phyloP scores from a whole-genome alignment of 2,888 invertebrate genomes.

The Criorhina ranunculi region DNA sequence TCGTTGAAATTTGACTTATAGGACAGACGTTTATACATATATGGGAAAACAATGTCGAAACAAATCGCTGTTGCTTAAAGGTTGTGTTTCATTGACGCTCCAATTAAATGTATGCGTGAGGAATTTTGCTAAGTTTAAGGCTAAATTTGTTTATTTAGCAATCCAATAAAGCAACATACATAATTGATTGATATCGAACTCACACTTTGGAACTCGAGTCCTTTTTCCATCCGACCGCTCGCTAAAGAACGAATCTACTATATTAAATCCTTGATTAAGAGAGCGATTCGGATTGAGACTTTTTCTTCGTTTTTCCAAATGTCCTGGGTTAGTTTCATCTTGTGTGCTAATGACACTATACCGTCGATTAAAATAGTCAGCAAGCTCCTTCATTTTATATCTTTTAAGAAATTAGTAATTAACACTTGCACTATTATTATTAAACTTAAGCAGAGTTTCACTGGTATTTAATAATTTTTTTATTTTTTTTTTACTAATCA shows the following conservation, averaged over 20 bases:
- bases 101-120: not conserved
- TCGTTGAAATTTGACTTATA: slow-evolving; percentile 6
- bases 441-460: slow-evolving; percentile 4
- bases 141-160: too few relatives aligned
- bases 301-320: slow-evolving; percentile 79
- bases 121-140: not conserved
- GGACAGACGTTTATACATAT: slow-evolving; percentile 1
- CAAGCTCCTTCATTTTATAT: slow-evolving; percentile 87
- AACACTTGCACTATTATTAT: slow-evolving; percentile 58
- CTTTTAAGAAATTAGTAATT: slow-evolving; percentile 43
- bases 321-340: slow-evolving; percentile 37
- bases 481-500: slow-evolving; percentile 30
- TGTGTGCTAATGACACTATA: slow-evolving; percentile 86
- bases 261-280: slow-evolving; percentile 82
- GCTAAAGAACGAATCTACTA: slow-evolving; percentile 85
- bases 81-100: slow-evolving; percentile 20
- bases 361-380: slow-evolving; percentile 86
- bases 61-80: slow-evolving; percentile 8
- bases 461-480: slow-evolving; percentile 36
- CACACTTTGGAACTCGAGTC: slow-evolving; percentile 85
- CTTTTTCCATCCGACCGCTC: slow-evolving; percentile 83
- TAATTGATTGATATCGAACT: slow-evolving; percentile 79
- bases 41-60: slow-evolving; percentile 5
- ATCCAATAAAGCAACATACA: too few relatives aligned
- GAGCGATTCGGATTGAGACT: slow-evolving; percentile 84